Percentiles rank a stretch among this genome's conserved stretches.
Conservation (phyloP, 92 coral and sea anemone species). For the Actinostola sp. region DNA sequence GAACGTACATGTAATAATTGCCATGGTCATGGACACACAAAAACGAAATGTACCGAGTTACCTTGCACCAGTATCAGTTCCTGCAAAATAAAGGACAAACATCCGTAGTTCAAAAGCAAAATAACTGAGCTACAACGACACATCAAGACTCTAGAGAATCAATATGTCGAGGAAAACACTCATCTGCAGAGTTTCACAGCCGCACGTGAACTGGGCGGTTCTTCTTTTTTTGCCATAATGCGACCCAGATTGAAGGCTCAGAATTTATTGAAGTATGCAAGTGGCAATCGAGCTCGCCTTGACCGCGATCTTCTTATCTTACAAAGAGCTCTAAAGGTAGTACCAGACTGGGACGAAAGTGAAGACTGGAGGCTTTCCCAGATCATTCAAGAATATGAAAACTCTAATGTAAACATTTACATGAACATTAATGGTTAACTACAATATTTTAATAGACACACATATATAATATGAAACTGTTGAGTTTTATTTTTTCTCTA, state of each 20-base stretch:
- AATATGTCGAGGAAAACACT: conserved; percentile 19
- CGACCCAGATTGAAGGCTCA: conserved; percentile 30
- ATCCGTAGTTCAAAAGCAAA: too few species aligned
- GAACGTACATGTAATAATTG: too few species aligned
- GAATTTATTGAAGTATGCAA: conserved; percentile 15
- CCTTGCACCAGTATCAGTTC: too few species aligned
- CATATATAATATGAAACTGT: not conserved
- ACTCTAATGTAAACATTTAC: conserved; percentile 32
- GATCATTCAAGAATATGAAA: conserved; percentile 22
- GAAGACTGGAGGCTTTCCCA: conserved; percentile 33
- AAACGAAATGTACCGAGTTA: too few species aligned
- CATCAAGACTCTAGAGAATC: conserved; percentile 8
- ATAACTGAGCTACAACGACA: too few species aligned
- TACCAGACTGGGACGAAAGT: conserved; percentile 31
- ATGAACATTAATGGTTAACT: conserved; percentile 2
- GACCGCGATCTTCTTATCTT: conserved; percentile 31
- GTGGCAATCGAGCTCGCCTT: conserved; percentile 7
- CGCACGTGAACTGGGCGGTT: conserved; percentile 19
- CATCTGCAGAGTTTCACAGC: conserved; percentile 21
- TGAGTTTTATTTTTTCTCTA: too few species aligned
- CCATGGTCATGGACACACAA: too few species aligned
- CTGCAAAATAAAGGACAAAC: too few species aligned
- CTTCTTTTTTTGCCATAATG: conserved; percentile 35
- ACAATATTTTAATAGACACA: not conserved
- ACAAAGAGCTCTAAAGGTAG: conserved; percentile 34